Evolutionary conservation across 2,113 vertebrate genomes (phyloP).

Genomic region (Clupea harengus): DNA sequence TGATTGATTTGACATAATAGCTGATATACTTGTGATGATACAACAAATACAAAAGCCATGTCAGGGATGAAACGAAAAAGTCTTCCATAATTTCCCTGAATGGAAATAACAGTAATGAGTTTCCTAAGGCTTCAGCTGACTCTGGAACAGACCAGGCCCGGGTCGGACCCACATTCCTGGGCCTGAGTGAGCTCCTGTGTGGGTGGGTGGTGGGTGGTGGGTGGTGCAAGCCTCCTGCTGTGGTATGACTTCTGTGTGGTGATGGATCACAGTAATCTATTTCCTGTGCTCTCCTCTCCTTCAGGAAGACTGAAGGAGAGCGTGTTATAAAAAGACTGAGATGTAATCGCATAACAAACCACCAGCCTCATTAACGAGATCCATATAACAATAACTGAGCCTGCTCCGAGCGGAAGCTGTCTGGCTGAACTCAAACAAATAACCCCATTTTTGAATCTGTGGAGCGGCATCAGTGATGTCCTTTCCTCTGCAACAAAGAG

Average conservation of each 20-base stretch:
- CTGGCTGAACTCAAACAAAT: neutral
- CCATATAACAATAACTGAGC: neutral
- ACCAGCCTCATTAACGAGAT: neutral
- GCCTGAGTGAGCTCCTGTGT: no score
- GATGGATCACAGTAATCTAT: neutral
- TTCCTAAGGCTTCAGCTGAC: no score
- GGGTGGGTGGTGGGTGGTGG: no score
- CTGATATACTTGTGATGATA: no score
- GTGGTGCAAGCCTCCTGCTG: no score
- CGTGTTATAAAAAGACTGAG: constrained; percentile 7
- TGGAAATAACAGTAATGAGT: no score
- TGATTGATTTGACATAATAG: no score
- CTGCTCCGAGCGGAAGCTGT: neutral
- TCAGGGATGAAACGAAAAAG: no score
- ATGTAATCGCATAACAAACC: neutral
- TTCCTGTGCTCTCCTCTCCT: neutral
- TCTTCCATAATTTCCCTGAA: no score
- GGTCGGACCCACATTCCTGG: no score
- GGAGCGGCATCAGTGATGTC: neutral
- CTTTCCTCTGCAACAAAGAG: neutral
- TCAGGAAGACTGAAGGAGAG: neutral
- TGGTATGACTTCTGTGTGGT: neutral
- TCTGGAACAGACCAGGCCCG: no score
- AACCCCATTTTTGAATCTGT: neutral
- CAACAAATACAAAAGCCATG: no score